Conservation (phyloP, 2,888 invertebrate species). For the Limulus polyphemus region DNA sequence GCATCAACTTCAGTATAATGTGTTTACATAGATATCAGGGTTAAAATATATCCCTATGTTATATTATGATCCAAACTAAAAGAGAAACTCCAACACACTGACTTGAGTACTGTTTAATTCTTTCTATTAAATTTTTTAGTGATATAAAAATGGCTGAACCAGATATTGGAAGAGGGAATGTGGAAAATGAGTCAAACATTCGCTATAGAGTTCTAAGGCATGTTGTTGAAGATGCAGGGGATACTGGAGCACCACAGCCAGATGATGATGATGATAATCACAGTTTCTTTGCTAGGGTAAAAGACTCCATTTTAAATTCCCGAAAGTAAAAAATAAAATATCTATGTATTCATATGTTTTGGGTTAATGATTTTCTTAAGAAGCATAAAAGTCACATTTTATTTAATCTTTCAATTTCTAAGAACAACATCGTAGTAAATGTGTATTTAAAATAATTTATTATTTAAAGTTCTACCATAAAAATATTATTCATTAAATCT, state of each 20-base stretch:
- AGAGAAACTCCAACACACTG: no score
- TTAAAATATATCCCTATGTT: no score
- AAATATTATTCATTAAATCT: background rate
- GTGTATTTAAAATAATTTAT: background rate
- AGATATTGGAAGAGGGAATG: no score
- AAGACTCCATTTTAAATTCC: no score
- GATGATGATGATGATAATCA: slow-evolving; percentile 7
- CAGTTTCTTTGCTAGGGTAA: slow-evolving; percentile 14
- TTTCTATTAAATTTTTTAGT: no score
- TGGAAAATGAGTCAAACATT: background rate
- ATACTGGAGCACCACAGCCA: slow-evolving; percentile 8
- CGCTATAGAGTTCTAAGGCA: slow-evolving; percentile 7
- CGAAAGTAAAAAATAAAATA: no score
- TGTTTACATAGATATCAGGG: no score
- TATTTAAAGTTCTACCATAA: background rate
- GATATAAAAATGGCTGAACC: no score
- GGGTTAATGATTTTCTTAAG: background rate
- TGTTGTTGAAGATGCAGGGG: slow-evolving; percentile 7
- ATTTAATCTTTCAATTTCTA: background rate
- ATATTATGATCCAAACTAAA: no score
- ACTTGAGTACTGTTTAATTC: no score
- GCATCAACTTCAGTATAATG: no score
- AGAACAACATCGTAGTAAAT: background rate
- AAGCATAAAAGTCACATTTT: background rate
- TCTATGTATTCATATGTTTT: no score